These are phyloP conservation scores for Cydia splendana DNA, from an alignment of 1,140 invertebrate species.

Conservation along the genomic window DNA sequence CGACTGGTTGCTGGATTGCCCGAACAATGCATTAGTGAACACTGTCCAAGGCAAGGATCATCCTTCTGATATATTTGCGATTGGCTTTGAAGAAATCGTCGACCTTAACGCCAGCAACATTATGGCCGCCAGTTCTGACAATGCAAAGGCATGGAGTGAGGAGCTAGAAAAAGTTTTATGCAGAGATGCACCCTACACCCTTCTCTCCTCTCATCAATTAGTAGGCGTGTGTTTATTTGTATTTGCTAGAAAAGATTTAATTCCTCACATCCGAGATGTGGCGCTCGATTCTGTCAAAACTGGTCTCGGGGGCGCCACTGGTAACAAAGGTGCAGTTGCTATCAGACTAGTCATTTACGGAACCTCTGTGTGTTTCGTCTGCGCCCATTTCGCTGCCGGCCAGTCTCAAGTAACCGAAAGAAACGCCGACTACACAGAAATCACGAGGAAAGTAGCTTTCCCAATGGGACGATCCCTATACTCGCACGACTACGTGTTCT, in stretches of 20 bases:
- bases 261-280: constrained; percentile 94
- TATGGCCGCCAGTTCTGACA: constrained; percentile 97
- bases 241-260: constrained; percentile 93
- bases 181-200: constrained; percentile 92
- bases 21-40: constrained; percentile 80
- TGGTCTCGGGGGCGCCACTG: constrained; percentile 96
- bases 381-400: constrained; percentile 99
- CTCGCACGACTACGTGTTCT: constrained; percentile 99
- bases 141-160: constrained; percentile 97
- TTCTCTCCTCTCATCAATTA: constrained; percentile 97
- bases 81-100: constrained; percentile 99
- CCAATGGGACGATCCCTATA: constrained; percentile 95
- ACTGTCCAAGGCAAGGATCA: constrained; percentile 80
- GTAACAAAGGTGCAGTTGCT: constrained; percentile 98
- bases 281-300: constrained; percentile 98
- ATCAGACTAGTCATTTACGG: constrained; percentile 95
- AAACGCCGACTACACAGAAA: constrained; percentile 98
- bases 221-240: constrained; percentile 99
- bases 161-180: constrained; percentile 96
- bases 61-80: constrained; percentile 95
- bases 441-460: constrained; percentile 95
- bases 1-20: constrained; percentile 96
- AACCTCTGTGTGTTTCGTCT: constrained; percentile 98
- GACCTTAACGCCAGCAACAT: constrained; percentile 99
- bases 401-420: constrained; percentile 97